Conservation (phyloP, 2,113 vertebrate species). For the Perognathus longimembris region DNA sequence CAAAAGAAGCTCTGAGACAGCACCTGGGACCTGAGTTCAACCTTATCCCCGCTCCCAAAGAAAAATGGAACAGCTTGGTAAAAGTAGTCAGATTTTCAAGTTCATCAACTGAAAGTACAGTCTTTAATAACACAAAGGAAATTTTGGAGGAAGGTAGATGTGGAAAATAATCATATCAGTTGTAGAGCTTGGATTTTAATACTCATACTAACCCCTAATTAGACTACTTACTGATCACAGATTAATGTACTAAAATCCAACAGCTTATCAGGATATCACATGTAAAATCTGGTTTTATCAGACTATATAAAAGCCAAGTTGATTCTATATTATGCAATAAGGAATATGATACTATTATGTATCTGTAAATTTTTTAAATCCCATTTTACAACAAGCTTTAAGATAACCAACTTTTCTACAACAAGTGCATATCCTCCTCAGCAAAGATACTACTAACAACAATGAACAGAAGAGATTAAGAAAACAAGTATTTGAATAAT, state of each 20-base stretch:
- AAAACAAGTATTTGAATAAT: slow-evolving; percentile 22
- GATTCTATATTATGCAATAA: background rate
- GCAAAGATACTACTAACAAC: slow-evolving; percentile 34
- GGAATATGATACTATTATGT: background rate
- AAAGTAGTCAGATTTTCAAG: slow-evolving; percentile 48
- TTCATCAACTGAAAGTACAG: background rate
- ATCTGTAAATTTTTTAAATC: slow-evolving; percentile 6
- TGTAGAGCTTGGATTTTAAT: slow-evolving; percentile 23
- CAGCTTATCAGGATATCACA: slow-evolving; percentile 5
- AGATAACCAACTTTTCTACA: slow-evolving; percentile 3
- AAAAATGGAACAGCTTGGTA: background rate
- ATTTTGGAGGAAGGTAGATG: background rate
- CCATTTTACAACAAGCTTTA: slow-evolving; percentile 58
- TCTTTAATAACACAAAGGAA: slow-evolving; percentile 37
- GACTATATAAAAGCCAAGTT: slow-evolving; percentile 24
- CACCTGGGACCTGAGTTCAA: no score
- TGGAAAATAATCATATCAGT: slow-evolving; percentile 4
- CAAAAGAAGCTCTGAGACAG: no score
- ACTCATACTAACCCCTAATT: background rate
- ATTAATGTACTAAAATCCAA: slow-evolving; percentile 46
- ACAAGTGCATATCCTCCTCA: background rate
- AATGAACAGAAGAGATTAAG: slow-evolving; percentile 25
- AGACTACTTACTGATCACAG: slow-evolving; percentile 42
- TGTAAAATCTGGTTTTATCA: slow-evolving; percentile 33
- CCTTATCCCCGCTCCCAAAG: no score